Evolutionary conservation across 2,113 vertebrate genomes (phyloP).

Genomic region (Boleophthalmus pectinirostris): DNA sequence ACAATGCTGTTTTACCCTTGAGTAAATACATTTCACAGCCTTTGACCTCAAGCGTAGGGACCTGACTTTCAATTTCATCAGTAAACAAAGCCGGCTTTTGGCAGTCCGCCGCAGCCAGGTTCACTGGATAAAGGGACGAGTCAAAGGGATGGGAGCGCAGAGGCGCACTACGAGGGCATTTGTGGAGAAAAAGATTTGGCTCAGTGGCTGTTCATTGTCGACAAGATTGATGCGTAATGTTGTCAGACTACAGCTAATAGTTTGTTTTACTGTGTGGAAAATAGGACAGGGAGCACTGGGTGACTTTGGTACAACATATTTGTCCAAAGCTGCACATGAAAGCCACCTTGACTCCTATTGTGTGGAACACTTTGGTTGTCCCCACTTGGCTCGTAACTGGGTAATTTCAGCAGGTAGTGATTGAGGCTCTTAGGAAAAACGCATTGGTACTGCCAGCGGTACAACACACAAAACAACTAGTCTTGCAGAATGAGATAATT

Average conservation of each 20-base stretch:
- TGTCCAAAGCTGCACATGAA: constrained; percentile 25
- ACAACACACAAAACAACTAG: not conserved
- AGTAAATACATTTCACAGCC: constrained; percentile 34
- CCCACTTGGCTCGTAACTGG: not conserved
- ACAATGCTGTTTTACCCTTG: constrained; percentile 31
- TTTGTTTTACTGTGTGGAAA: constrained; percentile 54
- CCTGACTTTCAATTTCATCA: constrained; percentile 54
- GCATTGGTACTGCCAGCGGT: not conserved
- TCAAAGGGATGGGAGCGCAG: constrained; percentile 27
- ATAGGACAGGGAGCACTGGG: constrained; percentile 27
- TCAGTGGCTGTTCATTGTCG: constrained; percentile 42
- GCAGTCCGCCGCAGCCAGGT: constrained; percentile 45
- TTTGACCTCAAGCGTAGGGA: constrained; percentile 30
- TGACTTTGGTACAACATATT: constrained; percentile 50
- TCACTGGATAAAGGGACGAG: constrained; percentile 41
- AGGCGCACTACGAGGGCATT: constrained; percentile 42
- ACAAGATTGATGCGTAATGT: constrained; percentile 43
- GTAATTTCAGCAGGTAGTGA: not conserved
- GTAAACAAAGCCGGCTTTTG: constrained; percentile 56
- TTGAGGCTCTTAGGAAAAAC: not conserved
- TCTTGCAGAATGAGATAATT: constrained; percentile 1
- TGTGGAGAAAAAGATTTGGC: constrained; percentile 39
- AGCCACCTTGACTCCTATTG: constrained; percentile 2
- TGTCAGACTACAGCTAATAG: constrained; percentile 33
- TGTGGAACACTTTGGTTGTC: not conserved